Percentiles rank a stretch among this genome's conserved stretches.
Evolutionary conservation across 2,113 vertebrate genomes (phyloP).

Genomic region (Lycaon pictus): DNA sequence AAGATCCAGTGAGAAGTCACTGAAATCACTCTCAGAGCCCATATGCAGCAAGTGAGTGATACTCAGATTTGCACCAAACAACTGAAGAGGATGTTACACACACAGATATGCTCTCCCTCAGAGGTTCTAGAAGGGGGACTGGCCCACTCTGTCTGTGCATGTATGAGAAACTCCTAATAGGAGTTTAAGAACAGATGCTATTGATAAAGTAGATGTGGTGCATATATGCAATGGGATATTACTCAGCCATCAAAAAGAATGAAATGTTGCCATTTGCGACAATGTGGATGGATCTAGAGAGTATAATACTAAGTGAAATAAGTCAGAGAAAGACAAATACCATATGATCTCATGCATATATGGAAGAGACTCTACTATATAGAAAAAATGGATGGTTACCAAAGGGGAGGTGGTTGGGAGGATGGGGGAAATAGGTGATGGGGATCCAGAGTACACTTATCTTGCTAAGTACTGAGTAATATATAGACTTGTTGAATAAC

Average conservation of each 20-base stretch:
- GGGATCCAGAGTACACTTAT: background rate
- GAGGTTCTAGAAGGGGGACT: background rate
- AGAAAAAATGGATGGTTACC: background rate
- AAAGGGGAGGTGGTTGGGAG: background rate
- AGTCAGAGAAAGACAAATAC: background rate
- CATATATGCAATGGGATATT: background rate
- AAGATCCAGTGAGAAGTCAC: background rate
- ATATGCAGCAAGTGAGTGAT: background rate
- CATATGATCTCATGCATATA: background rate
- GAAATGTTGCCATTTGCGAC: background rate
- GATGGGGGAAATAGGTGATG: background rate
- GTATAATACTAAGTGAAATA: background rate
- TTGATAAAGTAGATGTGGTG: background rate
- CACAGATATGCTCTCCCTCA: background rate
- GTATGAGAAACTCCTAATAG: background rate
- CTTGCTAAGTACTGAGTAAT: background rate
- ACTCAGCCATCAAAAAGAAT: background rate
- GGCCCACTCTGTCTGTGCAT: background rate
- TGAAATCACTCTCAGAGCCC: background rate
- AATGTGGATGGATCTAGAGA: background rate
- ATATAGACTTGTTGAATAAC: background rate
- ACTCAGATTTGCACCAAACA: background rate
- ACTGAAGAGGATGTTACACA: background rate
- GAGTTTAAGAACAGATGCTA: background rate
- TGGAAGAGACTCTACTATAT: background rate